Conservation (phyloP, 2,888 invertebrate genomes). For the Cenopis cana region DNA sequence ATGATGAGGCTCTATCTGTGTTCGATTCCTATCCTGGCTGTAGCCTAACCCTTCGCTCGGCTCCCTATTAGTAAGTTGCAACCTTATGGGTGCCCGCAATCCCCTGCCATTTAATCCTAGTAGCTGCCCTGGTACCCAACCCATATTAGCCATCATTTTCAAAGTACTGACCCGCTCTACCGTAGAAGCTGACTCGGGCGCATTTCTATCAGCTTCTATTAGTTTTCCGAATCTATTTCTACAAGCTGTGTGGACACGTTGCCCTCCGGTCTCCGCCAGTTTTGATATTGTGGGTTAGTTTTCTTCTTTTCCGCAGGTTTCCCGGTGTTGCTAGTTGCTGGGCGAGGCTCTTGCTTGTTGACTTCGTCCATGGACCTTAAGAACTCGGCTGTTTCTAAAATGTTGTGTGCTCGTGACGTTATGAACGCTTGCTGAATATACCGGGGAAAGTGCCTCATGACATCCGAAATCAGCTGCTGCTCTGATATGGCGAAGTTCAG, state of each 20-base stretch:
- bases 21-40: too few relatives aligned
- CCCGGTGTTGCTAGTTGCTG: background rate
- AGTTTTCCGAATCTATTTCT: background rate
- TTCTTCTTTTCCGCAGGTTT: background rate
- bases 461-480: background rate
- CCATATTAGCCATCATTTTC: background rate
- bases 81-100: background rate
- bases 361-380: background rate
- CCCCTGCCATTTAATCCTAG: background rate
- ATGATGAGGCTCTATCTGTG: background rate
- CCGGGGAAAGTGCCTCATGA: background rate
- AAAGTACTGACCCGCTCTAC: background rate
- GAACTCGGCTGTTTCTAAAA: background rate
- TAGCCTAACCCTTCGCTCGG: background rate
- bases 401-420: background rate
- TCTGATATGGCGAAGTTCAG: background rate
- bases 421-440: background rate
- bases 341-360: background rate
- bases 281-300: background rate
- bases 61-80: background rate
- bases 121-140: constrained; percentile 5
- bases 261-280: background rate
- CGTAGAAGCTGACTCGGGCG: background rate
- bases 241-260: too few relatives aligned
- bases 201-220: background rate